phyloP scores from a whole-genome alignment of 2,113 vertebrate species.

The Crypturellus undulatus region DNA sequence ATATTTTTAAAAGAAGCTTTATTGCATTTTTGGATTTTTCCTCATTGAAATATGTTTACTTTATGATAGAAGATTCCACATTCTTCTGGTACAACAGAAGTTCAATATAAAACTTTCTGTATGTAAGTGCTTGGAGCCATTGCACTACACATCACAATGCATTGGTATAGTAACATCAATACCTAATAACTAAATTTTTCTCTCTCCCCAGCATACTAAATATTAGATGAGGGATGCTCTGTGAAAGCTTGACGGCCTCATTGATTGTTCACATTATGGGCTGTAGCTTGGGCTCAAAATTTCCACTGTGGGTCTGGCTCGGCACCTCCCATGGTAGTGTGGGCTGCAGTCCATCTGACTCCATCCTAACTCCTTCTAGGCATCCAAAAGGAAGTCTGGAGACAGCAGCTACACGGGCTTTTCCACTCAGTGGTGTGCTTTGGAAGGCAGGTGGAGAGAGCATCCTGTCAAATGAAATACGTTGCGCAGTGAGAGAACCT shows the following conservation, averaged over 20 bases:
- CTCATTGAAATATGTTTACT: neutral
- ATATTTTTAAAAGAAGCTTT: neutral
- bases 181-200: neutral
- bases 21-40: neutral
- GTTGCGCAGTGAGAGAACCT: neutral
- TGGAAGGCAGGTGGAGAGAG: neutral
- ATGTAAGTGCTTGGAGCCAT: neutral
- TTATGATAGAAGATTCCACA: neutral
- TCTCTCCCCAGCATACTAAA: neutral
- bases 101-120: neutral
- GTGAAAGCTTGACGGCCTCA: neutral
- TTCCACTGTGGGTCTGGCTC: neutral
- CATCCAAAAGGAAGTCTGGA: neutral
- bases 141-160: neutral
- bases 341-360: rapidly evolving
- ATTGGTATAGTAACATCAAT: neutral
- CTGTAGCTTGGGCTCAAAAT: neutral
- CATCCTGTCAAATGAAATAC: neutral
- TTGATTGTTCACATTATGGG: neutral
- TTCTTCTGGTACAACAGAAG: neutral
- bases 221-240: neutral
- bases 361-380: neutral
- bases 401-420: neutral
- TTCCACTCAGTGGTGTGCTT: neutral
- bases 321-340: neutral